A percentile compares a stretch with the other conserved stretches of the same genome.
These are phyloP conservation scores for Sebastes melanostomus DNA, from an alignment of 2,797 vertebrate genomes.

Conservation along the genomic window DNA sequence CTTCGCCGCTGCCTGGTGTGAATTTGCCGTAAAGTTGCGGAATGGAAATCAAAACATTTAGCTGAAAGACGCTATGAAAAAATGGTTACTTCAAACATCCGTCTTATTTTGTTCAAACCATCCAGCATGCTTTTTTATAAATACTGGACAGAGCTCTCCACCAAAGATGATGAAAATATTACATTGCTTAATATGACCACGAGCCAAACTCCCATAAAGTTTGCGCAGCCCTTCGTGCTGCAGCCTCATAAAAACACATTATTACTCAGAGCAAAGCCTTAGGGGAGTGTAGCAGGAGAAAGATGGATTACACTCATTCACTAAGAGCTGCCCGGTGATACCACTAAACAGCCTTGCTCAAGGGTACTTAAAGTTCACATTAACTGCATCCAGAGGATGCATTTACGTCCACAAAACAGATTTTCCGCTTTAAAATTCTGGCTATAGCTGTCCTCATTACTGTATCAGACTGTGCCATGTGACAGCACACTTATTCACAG, in stretches of 20 bases:
- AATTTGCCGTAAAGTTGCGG: background rate
- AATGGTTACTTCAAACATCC: background rate
- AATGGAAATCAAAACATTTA: background rate
- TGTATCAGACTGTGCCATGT: background rate
- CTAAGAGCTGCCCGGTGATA: conserved; percentile 3
- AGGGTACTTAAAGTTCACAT: background rate
- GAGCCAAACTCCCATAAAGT: background rate
- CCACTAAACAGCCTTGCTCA: conserved; percentile 14
- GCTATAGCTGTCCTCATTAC: background rate
- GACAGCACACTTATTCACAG: background rate
- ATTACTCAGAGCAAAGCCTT: conserved; percentile 17
- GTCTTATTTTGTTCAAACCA: background rate
- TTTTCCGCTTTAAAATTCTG: background rate
- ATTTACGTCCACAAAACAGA: background rate
- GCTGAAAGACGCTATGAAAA: background rate
- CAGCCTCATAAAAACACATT: conserved; percentile 10
- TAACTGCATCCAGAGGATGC: background rate
- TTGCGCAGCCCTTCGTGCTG: background rate
- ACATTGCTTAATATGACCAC: background rate
- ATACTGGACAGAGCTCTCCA: background rate
- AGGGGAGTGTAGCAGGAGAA: background rate
- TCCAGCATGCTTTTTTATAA: background rate
- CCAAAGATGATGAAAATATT: background rate
- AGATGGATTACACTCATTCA: conserved; percentile 31
- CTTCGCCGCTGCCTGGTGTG: too few species aligned